Evolutionary conservation across 2,888 invertebrate genomes (phyloP), one percentile per base, ranked within the genome.

Genomic region (Phrixothrix hirtus): DNA sequence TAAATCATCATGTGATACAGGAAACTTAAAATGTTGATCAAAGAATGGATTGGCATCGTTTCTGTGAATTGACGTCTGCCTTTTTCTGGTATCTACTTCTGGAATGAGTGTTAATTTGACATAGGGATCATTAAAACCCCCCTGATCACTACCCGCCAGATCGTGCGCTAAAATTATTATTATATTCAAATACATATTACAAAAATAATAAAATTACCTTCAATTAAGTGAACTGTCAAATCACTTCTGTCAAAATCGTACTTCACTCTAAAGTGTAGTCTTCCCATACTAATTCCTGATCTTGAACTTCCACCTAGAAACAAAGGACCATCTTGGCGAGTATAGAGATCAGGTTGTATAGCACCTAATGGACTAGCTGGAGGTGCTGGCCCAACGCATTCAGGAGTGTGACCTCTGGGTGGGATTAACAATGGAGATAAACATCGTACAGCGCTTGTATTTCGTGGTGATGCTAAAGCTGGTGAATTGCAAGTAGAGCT

Each of bases 21-120:
- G 93, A 72, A 94, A 94, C 77, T 93, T 94, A 78, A 94, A 94
- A 72, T 89, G 89, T 71, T 94, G 92, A 78, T 94, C 90, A 74
- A 92, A 94, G 76, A 88, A 87, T 0, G 93, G 93, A 75, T 92
- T 91, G 5, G 88, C 83, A 64, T 92, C 89, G 71, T 90, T 90
- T 51, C 90, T 81, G 70, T 90, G 89, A 35, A 92, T 89, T 9
- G 86, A 84, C 0, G 93, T 92, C 74, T 94, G 92, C 2, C 94
- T 83, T 57, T 90, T 89, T 35, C 92, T 83, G 30, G 84, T 83
- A 74, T 94, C 94, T 10, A 94, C 89, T 70, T 89, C 88, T 0
- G 94, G 93, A n/a, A 84, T 78, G 10, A 94, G 77, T 30, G 83
- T 83, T 4, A 94, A 78, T 2, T 89, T 84, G 9, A 94, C 90